phyloP scores from a whole-genome alignment of 2,113 vertebrate species.

The Astur gentilis region DNA sequence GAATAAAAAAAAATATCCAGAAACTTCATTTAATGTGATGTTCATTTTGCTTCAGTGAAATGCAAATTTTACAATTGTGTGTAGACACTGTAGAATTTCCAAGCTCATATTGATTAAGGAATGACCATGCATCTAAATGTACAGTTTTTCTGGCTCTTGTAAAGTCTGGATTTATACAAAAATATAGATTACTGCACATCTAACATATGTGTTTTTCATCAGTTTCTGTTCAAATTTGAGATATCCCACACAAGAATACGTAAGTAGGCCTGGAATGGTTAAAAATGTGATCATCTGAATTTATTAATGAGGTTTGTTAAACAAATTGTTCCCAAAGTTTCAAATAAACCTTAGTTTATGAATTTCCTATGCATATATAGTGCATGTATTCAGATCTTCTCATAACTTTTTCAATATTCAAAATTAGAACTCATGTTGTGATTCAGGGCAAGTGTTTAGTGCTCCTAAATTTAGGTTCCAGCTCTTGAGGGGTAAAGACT shows the following conservation, averaged over 20 bases:
- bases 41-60: not conserved
- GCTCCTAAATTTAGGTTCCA: not conserved
- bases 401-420: not conserved
- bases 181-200: not conserved
- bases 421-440: not conserved
- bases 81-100: not conserved
- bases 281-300: not conserved
- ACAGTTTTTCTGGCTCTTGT: not conserved
- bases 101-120: not conserved
- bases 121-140: not conserved
- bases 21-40: not conserved
- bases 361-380: not conserved
- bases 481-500: not conserved
- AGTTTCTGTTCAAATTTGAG: not conserved
- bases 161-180: not conserved
- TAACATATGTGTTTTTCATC: not conserved
- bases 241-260: not conserved
- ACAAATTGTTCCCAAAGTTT: not conserved
- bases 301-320: not conserved
- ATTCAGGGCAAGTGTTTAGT: not conserved
- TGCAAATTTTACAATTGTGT: not conserved
- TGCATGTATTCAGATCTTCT: not conserved
- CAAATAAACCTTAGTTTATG: not conserved
- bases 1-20: not conserved
- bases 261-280: not conserved